Conservation (phyloP, 2,888 invertebrate genomes). For the Torymus auratus region DNA sequence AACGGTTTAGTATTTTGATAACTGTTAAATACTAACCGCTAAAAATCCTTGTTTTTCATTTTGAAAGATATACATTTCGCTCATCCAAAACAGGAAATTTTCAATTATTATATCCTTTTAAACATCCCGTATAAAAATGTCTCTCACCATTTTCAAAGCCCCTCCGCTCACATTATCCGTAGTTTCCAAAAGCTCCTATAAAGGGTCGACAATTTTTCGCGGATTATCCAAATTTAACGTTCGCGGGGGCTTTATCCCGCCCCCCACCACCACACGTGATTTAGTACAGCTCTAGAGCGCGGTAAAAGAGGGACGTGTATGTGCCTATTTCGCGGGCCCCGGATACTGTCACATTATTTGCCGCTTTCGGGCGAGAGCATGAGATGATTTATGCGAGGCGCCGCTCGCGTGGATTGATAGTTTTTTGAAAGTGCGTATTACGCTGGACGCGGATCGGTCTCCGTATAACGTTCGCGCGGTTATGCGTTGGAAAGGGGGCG, state of each 20-base stretch:
- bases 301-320: not conserved
- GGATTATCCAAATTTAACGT: constrained; percentile 34
- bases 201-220: constrained; percentile 26
- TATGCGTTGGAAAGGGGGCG: no score
- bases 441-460: not conserved
- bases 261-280: not conserved
- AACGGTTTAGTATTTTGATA: no score
- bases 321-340: not conserved
- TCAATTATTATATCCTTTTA: no score
- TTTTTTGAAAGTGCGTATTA: constrained; percentile 13
- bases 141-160: no score
- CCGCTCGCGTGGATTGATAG: not conserved
- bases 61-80: no score
- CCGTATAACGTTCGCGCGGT: not conserved
- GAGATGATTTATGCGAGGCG: not conserved
- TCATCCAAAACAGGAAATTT: no score
- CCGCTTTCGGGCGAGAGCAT: constrained; percentile 20
- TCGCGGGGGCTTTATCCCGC: not conserved
- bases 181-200: no score
- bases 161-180: not conserved
- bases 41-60: no score
- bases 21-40: no score
- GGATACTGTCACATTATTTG: constrained; percentile 41
- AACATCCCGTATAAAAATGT: no score
- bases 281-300: constrained; percentile 9